Base-by-base conservation (phyloP, 2,113 vertebrate genomes). In the Caretta caretta region DNA sequence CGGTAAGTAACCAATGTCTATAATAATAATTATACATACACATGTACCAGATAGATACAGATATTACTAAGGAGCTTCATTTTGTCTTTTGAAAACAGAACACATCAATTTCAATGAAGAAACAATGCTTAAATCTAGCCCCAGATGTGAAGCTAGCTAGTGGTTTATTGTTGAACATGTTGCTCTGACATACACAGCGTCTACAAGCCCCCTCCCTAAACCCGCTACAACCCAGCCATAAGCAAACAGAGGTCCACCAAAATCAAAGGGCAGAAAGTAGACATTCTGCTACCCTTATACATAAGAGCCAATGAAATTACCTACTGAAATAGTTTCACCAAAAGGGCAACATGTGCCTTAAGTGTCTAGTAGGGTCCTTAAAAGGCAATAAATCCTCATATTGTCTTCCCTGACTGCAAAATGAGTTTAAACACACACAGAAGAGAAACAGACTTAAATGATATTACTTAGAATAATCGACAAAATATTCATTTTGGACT, bases 1-100 rank as follows among this genome's bases (percentile, higher is more conserved):
- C 94, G 42, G 98, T 99, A 98, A 98, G 98, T 98, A 94, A 85
- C 69, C 53, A 80, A 88, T 72, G 79, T 51, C 62, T 1, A 2
- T 80, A 79, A 82, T 95, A 91, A 91, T 84, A 38, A 86, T 0
- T 27, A 0, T 81, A 93, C 87, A n/a, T 31, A 13, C 79, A 85
- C 86, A 57, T 17, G 10, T 27, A 84, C 54, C 38, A 79, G 65
- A 76, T 42, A 25, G 42, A 76, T 76, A 42, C 38, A 22, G 56
- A 75, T 49, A 27, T 8, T 53, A 81, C 80, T 38, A 81, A 16
- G 16, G 38, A 57, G 80, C 5, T 88, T 20, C 76, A 19, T 83
- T 86, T 89, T 65, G 46, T 22, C 2, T 3, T 62, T 80, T 84
- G 84, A 76, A 84, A 84, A 78, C 59, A 62, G 62, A 27, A 94